Conservation (phyloP, 2,888 invertebrate species). For the Ormyrus thymus region DNA sequence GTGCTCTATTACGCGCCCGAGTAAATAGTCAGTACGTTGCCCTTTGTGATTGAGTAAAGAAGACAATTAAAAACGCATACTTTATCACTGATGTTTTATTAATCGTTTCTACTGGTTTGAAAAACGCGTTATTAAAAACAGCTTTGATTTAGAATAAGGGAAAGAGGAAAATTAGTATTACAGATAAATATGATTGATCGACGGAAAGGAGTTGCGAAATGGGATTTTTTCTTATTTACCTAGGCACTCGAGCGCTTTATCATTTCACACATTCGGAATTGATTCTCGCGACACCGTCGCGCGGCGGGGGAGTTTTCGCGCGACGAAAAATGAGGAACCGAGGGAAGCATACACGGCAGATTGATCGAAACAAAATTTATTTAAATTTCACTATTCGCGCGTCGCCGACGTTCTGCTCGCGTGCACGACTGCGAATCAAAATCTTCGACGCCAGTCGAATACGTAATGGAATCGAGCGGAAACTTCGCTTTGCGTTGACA, state of each 20-base stretch:
- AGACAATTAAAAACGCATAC: too few species aligned
- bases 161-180: too few species aligned
- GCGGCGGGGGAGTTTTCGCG: background rate
- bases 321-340: conserved; percentile 29
- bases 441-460: conserved; percentile 12
- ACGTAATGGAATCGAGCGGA: background rate
- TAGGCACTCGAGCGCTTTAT: background rate
- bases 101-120: too few species aligned
- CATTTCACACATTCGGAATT: conserved; percentile 15
- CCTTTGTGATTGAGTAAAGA: too few species aligned
- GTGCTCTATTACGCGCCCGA: too few species aligned
- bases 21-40: too few species aligned
- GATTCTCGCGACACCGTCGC: background rate
- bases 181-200: too few species aligned
- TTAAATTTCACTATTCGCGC: conserved; percentile 31
- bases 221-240: conserved; percentile 13
- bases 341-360: conserved; percentile 12
- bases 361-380: conserved; percentile 40
- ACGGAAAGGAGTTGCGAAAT: background rate
- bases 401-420: background rate
- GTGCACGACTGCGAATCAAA: background rate
- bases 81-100: too few species aligned
- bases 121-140: too few species aligned
- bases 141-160: too few species aligned
- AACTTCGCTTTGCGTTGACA: too few species aligned